Conservation (phyloP, 2,888 invertebrate genomes). For the Scrobipalpa costella region DNA sequence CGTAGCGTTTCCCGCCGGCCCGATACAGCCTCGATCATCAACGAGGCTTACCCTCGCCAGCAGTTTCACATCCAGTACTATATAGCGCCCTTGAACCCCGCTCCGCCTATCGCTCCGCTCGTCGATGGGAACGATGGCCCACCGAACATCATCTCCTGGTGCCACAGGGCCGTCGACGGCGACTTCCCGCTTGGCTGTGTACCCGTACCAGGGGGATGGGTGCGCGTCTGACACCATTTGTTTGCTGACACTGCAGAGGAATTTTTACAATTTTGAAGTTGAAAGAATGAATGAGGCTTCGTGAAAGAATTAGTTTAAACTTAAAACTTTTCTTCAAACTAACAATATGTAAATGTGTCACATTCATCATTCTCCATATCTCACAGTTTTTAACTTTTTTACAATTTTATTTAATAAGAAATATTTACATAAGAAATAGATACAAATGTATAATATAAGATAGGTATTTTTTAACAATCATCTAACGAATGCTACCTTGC, state of each 20-base stretch:
- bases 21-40: slow-evolving; percentile 65
- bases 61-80: slow-evolving; percentile 56
- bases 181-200: slow-evolving; percentile 46
- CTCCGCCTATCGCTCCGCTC: slow-evolving; percentile 39
- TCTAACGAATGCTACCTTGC: too few relatives aligned
- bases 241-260: slow-evolving; percentile 59
- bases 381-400: too few relatives aligned
- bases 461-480: too few relatives aligned
- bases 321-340: too few relatives aligned
- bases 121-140: slow-evolving; percentile 53
- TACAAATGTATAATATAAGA: too few relatives aligned
- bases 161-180: slow-evolving; percentile 53
- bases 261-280: too few relatives aligned
- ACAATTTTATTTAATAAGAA: too few relatives aligned
- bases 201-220: slow-evolving; percentile 65
- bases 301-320: too few relatives aligned
- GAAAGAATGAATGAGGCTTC: too few relatives aligned
- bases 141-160: slow-evolving; percentile 49
- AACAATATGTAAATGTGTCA: too few relatives aligned
- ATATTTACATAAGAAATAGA: too few relatives aligned
- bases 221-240: slow-evolving; percentile 69
- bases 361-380: too few relatives aligned
- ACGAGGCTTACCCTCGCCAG: slow-evolving; percentile 63
- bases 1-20: slow-evolving; percentile 65
- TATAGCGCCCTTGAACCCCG: slow-evolving; percentile 27